These are phyloP conservation scores for Emydocephalus ijimae DNA, from an alignment of 2,113 vertebrate genomes.

Conservation along the genomic window DNA sequence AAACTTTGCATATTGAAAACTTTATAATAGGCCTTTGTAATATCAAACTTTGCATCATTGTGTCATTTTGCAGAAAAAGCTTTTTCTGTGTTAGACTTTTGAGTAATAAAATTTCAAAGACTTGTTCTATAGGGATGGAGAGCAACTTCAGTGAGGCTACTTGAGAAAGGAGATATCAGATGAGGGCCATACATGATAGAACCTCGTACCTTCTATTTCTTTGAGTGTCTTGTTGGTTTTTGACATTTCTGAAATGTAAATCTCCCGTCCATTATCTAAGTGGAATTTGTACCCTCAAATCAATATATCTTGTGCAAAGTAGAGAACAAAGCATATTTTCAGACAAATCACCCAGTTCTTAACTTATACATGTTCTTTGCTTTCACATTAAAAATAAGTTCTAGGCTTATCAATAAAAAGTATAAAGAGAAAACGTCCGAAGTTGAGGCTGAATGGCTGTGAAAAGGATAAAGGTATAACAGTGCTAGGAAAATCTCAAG, in stretches of 20 bases:
- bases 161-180: not conserved
- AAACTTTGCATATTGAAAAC: not conserved
- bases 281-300: not conserved
- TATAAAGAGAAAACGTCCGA: not conserved
- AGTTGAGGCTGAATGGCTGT: not conserved
- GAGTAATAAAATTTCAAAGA: not conserved
- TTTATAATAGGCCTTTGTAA: not conserved
- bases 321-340: not conserved
- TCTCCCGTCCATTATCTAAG: not conserved
- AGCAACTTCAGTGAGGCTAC: not conserved
- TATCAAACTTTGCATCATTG: not conserved
- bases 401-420: not conserved
- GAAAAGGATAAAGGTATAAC: not conserved
- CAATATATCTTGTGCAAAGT: not conserved
- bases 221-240: not conserved
- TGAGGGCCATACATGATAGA: not conserved
- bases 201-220: not conserved
- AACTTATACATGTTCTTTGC: not conserved
- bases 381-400: not conserved
- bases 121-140: not conserved
- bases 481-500: not conserved
- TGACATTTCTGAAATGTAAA: not conserved
- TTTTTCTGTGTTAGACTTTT: not conserved
- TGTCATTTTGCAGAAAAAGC: not conserved
- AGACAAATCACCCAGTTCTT: not conserved